Percentiles rank a stretch among this genome's conserved stretches.
Conservation (phyloP, 2,888 invertebrate species). For the Leptinotarsa tumamoca region DNA sequence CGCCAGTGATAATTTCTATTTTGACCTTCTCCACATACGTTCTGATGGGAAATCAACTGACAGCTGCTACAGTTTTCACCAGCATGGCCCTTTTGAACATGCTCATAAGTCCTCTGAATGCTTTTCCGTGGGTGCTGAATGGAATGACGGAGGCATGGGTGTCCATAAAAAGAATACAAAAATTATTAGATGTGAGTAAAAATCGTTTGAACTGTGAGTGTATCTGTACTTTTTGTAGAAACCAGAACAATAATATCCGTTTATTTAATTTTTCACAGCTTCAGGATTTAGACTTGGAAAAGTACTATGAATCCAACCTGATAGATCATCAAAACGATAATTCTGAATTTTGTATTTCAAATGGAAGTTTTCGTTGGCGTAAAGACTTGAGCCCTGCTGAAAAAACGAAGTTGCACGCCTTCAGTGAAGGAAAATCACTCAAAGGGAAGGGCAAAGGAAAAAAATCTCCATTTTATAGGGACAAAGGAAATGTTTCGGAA, state of each 20-base stretch:
- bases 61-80: conserved; percentile 93
- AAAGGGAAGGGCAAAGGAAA: conserved; percentile 69
- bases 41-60: conserved; percentile 80
- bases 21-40: conserved; percentile 85
- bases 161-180: conserved; percentile 88
- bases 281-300: conserved; percentile 72
- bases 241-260: no score
- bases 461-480: conserved; percentile 35
- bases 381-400: conserved; percentile 64
- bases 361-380: conserved; percentile 74
- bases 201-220: background rate
- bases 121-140: conserved; percentile 98
- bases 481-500: conserved; percentile 54
- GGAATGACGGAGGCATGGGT: conserved; percentile 97
- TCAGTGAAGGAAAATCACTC: conserved; percentile 53
- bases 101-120: conserved; percentile 94
- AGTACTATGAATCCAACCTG: conserved; percentile 70
- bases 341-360: conserved; percentile 70
- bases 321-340: conserved; percentile 62
- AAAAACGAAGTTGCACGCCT: conserved; percentile 54
- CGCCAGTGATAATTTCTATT: conserved; percentile 90
- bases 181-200: conserved; percentile 79
- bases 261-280: conserved; percentile 65
- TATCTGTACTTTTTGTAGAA: no score
- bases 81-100: conserved; percentile 95